Evolutionary conservation across 2,888 invertebrate species (phyloP).

Genomic region (Caradrina kadenii): DNA sequence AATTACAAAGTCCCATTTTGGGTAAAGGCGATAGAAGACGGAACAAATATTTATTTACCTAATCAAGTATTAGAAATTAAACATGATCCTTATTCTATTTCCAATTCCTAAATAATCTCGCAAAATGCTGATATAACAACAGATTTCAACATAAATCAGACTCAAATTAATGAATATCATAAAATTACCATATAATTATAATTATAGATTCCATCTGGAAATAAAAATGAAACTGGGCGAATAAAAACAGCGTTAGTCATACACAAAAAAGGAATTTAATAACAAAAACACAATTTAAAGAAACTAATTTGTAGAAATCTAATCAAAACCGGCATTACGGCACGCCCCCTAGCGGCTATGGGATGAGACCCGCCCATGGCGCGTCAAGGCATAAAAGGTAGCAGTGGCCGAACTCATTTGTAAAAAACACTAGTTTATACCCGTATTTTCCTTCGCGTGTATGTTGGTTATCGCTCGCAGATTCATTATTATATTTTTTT

Average conservation of each 20-base stretch:
- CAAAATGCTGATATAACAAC: slow-evolving; percentile 23
- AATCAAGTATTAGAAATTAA: not conserved
- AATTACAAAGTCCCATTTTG: not conserved
- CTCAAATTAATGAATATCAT: slow-evolving; percentile 34
- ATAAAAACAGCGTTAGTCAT: slow-evolving; percentile 56
- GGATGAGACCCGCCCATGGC: slow-evolving; percentile 73
- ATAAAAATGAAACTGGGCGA: slow-evolving; percentile 50
- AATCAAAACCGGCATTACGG: slow-evolving; percentile 83
- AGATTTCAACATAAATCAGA: slow-evolving; percentile 39
- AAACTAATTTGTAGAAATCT: slow-evolving; percentile 84
- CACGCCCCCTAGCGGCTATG: slow-evolving; percentile 79
- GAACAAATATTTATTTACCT: slow-evolving; percentile 12
- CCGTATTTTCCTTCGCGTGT: not conserved
- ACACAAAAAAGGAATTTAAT: slow-evolving; percentile 69
- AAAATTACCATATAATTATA: slow-evolving; percentile 47
- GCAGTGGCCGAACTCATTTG: slow-evolving; percentile 47
- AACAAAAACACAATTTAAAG: slow-evolving; percentile 80
- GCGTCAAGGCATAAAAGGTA: slow-evolving; percentile 61
- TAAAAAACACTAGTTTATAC: not conserved
- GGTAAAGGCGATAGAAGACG: not conserved
- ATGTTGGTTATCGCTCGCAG: not conserved
- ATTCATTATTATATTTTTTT: too few species aligned
- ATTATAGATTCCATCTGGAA: slow-evolving; percentile 54
- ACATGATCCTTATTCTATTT: not conserved
- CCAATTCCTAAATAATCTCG: slow-evolving; percentile 1